Percentiles rank a stretch among this genome's conserved stretches.
Evolutionary conservation across 1,140 invertebrate genomes (phyloP).

Genomic region (Ruditapes philippinarum): DNA sequence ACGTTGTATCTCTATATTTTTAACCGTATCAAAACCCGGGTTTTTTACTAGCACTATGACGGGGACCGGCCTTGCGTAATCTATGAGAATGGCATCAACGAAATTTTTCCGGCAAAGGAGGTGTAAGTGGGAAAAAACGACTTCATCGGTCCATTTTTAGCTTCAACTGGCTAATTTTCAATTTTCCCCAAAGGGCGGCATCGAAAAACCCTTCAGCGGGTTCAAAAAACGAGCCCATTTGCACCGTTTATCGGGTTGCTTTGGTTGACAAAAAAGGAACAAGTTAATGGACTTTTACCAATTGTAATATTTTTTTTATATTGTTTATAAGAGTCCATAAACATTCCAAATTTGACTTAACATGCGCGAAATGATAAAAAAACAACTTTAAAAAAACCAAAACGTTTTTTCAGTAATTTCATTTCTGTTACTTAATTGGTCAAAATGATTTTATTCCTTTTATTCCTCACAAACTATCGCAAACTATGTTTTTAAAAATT

Average conservation of each 20-base stretch:
- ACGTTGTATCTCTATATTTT: slow-evolving; percentile 57
- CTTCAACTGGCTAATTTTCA: slow-evolving; percentile 41
- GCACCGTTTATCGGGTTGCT: background rate
- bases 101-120: background rate
- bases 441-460: too few relatives aligned
- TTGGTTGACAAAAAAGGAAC: slow-evolving; percentile 25
- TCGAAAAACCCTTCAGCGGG: slow-evolving; percentile 58
- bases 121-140: background rate
- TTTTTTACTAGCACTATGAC: slow-evolving; percentile 38
- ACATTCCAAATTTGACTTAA: background rate
- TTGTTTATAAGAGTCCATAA: background rate
- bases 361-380: background rate
- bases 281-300: slow-evolving; percentile 24
- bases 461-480: too few relatives aligned
- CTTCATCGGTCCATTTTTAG: slow-evolving; percentile 38
- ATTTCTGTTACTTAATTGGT: too few relatives aligned
- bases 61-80: slow-evolving; percentile 58
- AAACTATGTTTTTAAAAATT: too few relatives aligned
- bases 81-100: slow-evolving; percentile 11
- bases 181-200: slow-evolving; percentile 49
- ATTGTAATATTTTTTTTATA: slow-evolving; percentile 60
- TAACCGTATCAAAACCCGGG: slow-evolving; percentile 59
- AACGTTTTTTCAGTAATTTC: background rate
- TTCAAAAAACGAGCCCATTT: slow-evolving; percentile 9
- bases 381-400: background rate